phyloP scores from a whole-genome alignment of 37 sponge, comb jelly and placozoan species.

The Spongilla lacustris region DNA sequence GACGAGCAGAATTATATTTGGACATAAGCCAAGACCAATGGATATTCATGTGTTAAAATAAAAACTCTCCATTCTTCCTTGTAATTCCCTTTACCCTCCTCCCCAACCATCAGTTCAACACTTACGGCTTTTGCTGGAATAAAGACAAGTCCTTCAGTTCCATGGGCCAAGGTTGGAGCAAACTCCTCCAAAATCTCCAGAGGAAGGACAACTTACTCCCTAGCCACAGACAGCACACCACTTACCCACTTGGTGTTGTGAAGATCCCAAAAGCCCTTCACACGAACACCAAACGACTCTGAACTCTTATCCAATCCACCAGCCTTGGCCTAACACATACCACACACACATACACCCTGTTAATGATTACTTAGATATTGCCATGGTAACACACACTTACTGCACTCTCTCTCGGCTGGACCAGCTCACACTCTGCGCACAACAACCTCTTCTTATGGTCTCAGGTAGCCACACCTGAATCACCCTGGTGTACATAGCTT shows the following conservation, averaged over 20 bases:
- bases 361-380: slow-evolving; percentile 22
- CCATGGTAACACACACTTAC: slow-evolving; percentile 24
- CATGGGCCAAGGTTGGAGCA: slow-evolving; percentile 79
- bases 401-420: slow-evolving; percentile 82
- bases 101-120: background rate
- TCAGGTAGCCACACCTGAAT: slow-evolving; percentile 54
- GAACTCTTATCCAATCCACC: slow-evolving; percentile 61
- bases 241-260: slow-evolving; percentile 46
- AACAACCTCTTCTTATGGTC: slow-evolving; percentile 68
- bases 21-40: no score
- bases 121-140: slow-evolving; percentile 74
- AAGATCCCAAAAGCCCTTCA: slow-evolving; percentile 88
- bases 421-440: slow-evolving; percentile 76
- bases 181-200: slow-evolving; percentile 78
- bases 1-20: no score
- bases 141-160: slow-evolving; percentile 92
- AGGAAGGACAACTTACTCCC: background rate
- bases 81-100: background rate
- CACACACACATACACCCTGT: background rate
- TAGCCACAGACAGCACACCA: no score
- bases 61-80: no score
- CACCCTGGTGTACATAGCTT: slow-evolving; percentile 11
- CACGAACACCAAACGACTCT: slow-evolving; percentile 89
- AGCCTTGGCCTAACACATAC: slow-evolving; percentile 32
- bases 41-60: no score